Evolutionary conservation across 2,113 vertebrate species (phyloP).

Genomic region (Megatriorchis doriae): DNA sequence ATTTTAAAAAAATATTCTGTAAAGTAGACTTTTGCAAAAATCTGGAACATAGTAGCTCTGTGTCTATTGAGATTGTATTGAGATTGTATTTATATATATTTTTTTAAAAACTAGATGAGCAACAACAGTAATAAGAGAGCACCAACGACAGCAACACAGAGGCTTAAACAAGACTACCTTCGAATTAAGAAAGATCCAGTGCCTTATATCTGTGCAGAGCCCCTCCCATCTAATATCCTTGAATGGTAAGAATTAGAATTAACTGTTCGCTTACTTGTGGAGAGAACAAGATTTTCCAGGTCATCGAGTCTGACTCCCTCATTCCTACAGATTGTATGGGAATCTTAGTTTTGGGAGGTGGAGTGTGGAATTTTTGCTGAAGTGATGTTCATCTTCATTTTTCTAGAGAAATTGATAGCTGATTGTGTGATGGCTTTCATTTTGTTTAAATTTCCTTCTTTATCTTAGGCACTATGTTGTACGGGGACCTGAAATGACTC

Average conservation of each 20-base stretch:
- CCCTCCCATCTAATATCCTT: conserved; percentile 94
- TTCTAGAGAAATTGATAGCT: background rate
- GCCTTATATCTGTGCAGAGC: conserved; percentile 98
- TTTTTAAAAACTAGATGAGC: conserved; percentile 83
- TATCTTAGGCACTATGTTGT: conserved; percentile 92
- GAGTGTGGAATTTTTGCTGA: background rate
- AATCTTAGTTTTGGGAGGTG: background rate
- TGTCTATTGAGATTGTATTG: accelerated
- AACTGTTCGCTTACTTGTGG: background rate
- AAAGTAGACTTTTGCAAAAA: no score
- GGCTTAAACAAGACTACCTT: conserved; percentile 95
- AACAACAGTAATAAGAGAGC: conserved; percentile 91
- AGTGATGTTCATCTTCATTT: background rate
- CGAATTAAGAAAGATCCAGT: conserved; percentile 98
- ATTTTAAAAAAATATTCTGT: background rate
- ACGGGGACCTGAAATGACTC: conserved; percentile 94
- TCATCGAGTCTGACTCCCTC: background rate
- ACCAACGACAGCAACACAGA: conserved; percentile 94
- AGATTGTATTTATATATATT: background rate
- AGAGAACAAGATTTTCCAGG: background rate
- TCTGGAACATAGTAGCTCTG: no score
- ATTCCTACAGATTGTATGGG: background rate
- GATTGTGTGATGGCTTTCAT: background rate
- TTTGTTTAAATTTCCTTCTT: background rate
- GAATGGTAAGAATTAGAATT: conserved; percentile 82